Evolutionary conservation across 2,797 vertebrate genomes (phyloP).

Genomic region (Champsocephalus esox): DNA sequence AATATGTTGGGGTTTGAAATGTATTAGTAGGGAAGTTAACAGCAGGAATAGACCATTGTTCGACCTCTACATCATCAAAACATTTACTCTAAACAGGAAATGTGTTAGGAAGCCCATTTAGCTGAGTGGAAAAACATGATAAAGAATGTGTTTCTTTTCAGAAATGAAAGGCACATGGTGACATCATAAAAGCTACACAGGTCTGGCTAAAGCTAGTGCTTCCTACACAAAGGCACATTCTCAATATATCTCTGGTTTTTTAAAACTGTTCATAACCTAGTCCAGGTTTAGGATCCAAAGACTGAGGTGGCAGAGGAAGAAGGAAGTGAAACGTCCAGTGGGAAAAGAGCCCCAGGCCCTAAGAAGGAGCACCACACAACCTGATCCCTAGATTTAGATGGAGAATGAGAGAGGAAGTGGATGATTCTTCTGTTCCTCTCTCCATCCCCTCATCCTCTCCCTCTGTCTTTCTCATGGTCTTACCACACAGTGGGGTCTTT

Average conservation of each 20-base stretch:
- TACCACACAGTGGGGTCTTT: conserved; percentile 83
- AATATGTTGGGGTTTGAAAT: conserved; percentile 33
- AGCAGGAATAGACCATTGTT: conserved; percentile 65
- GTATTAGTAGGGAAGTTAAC: conserved; percentile 61
- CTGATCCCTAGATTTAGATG: conserved; percentile 54
- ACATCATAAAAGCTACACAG: conserved; percentile 32
- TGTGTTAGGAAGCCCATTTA: conserved; percentile 58
- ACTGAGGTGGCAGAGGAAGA: conserved; percentile 34
- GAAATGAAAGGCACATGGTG: conserved; percentile 60
- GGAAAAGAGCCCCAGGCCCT: conserved; percentile 54
- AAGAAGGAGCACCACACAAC: conserved; percentile 54
- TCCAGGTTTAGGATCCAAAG: conserved; percentile 59
- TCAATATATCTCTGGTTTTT: conserved; percentile 34
- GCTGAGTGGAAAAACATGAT: conserved; percentile 53
- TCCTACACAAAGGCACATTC: conserved; percentile 57
- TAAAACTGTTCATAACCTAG: conserved; percentile 45
- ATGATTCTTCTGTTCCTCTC: conserved; percentile 43
- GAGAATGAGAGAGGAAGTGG: conserved; percentile 43
- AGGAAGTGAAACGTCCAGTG: conserved; percentile 60
- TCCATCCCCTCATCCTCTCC: conserved; percentile 37
- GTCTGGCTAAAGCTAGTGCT: conserved; percentile 28
- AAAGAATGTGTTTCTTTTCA: conserved; percentile 40
- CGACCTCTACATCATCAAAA: conserved; percentile 50
- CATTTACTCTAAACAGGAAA: conserved; percentile 71
- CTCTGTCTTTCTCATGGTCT: conserved; percentile 56